Conservation (phyloP, 2,888 invertebrate genomes). For the Drosophila glabriapex region DNA sequence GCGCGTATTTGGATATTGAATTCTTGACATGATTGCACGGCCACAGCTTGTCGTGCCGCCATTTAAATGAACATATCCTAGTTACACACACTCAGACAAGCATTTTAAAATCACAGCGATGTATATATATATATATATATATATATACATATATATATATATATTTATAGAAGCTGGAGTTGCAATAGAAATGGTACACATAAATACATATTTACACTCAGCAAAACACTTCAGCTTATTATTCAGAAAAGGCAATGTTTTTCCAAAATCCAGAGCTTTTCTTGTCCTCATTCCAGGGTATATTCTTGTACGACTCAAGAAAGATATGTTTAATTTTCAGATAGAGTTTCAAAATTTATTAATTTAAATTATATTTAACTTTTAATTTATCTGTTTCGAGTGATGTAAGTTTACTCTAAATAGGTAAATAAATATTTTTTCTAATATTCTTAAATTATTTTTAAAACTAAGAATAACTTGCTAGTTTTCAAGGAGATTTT, state of each 20-base stretch:
- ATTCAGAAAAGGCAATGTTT: neutral
- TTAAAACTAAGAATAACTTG: neutral
- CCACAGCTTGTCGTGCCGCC: constrained; percentile 68
- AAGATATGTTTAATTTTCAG: neutral
- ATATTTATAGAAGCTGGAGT: neutral
- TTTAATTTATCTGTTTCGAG: neutral
- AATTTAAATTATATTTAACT: neutral
- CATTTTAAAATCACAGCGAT: constrained; percentile 45
- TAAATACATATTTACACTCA: neutral
- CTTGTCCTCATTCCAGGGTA: neutral
- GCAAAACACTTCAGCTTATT: neutral
- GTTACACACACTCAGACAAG: constrained; percentile 30
- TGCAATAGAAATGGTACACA: neutral
- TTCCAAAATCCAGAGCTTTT: neutral
- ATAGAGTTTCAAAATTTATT: too few species aligned
- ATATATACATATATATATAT: neutral
- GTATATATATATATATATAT: neutral
- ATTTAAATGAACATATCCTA: constrained; percentile 65
- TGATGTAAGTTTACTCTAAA: neutral
- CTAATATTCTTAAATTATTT: too few species aligned
- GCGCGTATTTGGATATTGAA: constrained; percentile 76
- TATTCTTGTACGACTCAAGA: neutral
- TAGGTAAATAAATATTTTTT: too few species aligned
- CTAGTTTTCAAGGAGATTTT: neutral
- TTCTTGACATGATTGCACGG: constrained; percentile 78